Evolutionary conservation across 2,888 invertebrate genomes (phyloP), one percentile per base, ranked within the genome.

Genomic region (Tetragonisca angustula): DNA sequence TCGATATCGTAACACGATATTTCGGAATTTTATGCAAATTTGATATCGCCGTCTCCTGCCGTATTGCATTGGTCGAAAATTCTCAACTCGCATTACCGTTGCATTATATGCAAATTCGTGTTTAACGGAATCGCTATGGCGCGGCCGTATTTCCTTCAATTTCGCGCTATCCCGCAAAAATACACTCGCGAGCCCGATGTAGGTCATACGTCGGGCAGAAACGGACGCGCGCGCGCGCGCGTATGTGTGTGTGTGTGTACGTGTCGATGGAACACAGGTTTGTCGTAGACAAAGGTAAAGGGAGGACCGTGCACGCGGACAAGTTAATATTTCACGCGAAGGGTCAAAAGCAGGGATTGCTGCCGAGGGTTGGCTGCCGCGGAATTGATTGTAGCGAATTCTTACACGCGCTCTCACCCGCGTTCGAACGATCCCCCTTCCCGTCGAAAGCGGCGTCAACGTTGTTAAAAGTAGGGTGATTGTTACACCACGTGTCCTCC

Each of bases 371-470:
- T 86, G 81, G 82, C 79, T 87, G 86, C 85, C 77, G 71, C 71
- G 68, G 79, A 88, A 89, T 91, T 91, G 89, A 90, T 91, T 89
- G 83, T 87, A 79, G 85, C 80, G 77, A 85, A 90, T 91, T 89
- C 88, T 91, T 91, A 88, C 88, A 87, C 87, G 88, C 77, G 86
- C 77, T 70, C 82, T n/a, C n/a, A n/a, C 72, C 83, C 77, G 77
- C 15, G 43, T 71, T 81, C 81, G 59, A 71, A 15, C 59, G 36
- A 6, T 67, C 64, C 59, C 81, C 71, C 84, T 67, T 80, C 75
- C 54, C 74, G 4, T 24, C 19, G 27, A 19, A 19, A 83, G 77
- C 68, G 59, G 72, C 61, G 78, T 84, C 76, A 79, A 88, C 76
- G 68, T 87, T 83, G 84, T 76, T 79, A 62, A 87, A 90, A 89